A percentile compares a stretch with the other conserved stretches of the same genome.
phyloP scores from a whole-genome alignment of 2,797 vertebrate species.

The Tauraco hartlaubi region DNA sequence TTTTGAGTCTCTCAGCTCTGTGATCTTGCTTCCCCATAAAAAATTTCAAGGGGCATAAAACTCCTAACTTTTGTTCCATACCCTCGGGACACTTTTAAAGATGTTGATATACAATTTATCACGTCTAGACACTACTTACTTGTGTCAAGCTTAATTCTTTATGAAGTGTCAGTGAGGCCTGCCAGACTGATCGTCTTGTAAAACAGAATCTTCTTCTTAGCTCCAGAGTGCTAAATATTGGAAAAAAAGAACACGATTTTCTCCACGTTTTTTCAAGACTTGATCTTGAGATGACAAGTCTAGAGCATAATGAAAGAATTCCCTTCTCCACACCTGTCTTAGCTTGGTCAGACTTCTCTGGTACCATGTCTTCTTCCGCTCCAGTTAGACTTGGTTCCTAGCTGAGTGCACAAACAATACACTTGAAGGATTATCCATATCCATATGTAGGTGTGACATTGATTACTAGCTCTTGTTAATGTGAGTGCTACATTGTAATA shows the following conservation, averaged over 20 bases:
- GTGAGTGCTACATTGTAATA: neutral
- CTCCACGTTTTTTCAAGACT: neutral
- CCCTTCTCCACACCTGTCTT: rapidly evolving
- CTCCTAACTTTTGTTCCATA: neutral
- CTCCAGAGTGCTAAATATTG: neutral
- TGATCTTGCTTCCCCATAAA: neutral
- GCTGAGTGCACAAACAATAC: neutral
- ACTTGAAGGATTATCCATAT: neutral
- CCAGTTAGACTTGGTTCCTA: neutral
- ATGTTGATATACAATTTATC: neutral
- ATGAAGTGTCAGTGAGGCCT: neutral
- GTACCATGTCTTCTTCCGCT: neutral
- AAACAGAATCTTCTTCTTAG: neutral
- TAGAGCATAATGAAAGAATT: neutral
- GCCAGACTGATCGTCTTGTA: neutral
- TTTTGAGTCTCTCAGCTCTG: neutral
- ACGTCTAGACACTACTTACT: slow-evolving; percentile 30
- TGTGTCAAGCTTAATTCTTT: slow-evolving; percentile 20
- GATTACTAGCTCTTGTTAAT: neutral
- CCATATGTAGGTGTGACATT: neutral
- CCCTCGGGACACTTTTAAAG: neutral
- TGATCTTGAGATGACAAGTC: neutral
- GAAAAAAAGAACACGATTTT: neutral
- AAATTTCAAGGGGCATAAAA: neutral
- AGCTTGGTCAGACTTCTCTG: neutral